These are phyloP conservation scores for Mergus octosetaceus DNA, from an alignment of 2,797 vertebrate species.

Conservation along the genomic window DNA sequence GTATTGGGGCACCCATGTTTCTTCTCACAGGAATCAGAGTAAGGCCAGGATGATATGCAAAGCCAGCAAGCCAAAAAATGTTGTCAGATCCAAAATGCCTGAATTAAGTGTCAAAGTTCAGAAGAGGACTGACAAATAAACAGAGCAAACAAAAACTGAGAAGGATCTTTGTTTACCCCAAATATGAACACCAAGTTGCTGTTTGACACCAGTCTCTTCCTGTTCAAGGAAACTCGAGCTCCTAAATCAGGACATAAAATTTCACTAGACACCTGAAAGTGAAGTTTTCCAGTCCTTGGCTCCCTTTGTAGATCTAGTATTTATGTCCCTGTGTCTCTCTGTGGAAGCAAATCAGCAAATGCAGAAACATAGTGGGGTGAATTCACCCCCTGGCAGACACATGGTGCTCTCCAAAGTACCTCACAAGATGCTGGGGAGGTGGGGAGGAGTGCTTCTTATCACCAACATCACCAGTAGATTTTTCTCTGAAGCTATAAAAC, in stretches of 20 bases:
- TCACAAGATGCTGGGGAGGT: background rate
- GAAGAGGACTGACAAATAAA: background rate
- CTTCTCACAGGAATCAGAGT: background rate
- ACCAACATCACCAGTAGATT: background rate
- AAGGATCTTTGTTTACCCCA: background rate
- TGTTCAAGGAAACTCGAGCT: background rate
- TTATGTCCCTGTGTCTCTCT: background rate
- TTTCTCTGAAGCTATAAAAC: background rate
- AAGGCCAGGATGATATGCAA: background rate
- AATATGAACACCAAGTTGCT: background rate
- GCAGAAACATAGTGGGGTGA: rapidly evolving
- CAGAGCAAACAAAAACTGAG: background rate
- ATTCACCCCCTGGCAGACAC: background rate
- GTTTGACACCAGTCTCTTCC: background rate
- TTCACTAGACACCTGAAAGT: background rate
- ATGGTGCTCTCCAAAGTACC: background rate
- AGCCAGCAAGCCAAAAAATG: background rate
- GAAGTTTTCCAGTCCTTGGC: background rate
- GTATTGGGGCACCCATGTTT: background rate
- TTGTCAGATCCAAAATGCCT: background rate
- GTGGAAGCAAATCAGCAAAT: background rate
- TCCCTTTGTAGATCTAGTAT: background rate
- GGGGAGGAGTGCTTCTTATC: background rate
- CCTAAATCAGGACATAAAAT: background rate
- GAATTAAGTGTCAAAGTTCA: background rate